Percentiles rank a stretch among this genome's conserved stretches.
phyloP scores from a whole-genome alignment of 2,888 invertebrate genomes.

The Girardia tigrina region DNA sequence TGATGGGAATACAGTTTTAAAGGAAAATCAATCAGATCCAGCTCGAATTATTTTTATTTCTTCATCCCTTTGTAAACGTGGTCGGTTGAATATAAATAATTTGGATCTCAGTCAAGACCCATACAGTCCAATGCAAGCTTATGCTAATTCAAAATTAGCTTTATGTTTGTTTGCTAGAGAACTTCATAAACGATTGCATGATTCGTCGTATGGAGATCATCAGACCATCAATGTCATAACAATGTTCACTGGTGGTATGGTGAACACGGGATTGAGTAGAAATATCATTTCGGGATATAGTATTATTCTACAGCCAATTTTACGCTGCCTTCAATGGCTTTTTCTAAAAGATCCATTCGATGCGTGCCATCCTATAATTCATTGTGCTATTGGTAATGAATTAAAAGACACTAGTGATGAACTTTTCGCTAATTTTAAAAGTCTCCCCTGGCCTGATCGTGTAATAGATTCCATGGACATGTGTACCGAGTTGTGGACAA shows the following conservation, averaged over 20 bases:
- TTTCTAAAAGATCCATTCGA: constrained; percentile 26
- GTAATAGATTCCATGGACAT: constrained; percentile 16
- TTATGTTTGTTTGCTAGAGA: constrained; percentile 27
- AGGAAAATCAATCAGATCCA: neutral
- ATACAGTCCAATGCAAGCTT: neutral
- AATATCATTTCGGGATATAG: constrained; percentile 18
- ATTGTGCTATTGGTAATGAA: constrained; percentile 31
- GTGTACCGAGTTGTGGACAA: neutral
- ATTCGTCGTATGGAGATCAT: neutral
- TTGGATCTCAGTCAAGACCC: constrained; percentile 1
- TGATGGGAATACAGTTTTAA: neutral
- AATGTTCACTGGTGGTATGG: constrained; percentile 31
- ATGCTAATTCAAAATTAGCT: constrained; percentile 30
- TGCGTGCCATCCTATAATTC: constrained; percentile 31
- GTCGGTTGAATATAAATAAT: neutral
- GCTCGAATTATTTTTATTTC: constrained; percentile 27
- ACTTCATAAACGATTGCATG: constrained; percentile 24
- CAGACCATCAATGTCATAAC: constrained; percentile 9
- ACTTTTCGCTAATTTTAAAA: constrained; percentile 25
- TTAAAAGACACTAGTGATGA: neutral
- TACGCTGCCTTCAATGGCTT: constrained; percentile 29
- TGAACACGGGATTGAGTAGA: constrained; percentile 24
- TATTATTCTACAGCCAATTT: constrained; percentile 21
- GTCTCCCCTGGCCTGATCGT: neutral
- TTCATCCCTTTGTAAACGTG: constrained; percentile 26